Base-by-base conservation (phyloP, 2,888 invertebrate species). In the Drosophila cognata region DNA sequence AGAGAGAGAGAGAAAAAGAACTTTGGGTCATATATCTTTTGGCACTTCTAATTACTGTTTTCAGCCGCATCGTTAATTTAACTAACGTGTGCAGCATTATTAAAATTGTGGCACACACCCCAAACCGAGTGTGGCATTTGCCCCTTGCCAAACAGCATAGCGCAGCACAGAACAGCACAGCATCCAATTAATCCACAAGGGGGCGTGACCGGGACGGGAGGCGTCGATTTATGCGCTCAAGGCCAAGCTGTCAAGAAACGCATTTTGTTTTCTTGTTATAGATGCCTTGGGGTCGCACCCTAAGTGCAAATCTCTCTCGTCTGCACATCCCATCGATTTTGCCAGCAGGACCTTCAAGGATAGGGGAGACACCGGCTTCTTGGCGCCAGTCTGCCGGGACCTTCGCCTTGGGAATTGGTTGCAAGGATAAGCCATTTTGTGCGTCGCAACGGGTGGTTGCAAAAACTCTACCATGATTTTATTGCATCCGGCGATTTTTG, bases 51-150 rank as follows among this genome's bases (percentile, higher is more conserved):
- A 81, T 78, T 77, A 79, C 57, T 41, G 59, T 64, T 25, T 35
- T 52, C 63, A 36, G 36, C 50, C 58, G 66, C 65, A 46, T 71
- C 74, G 66, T 86, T 81, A 58, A 83, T 64, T 77, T 74, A 59
- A 50, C 86, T 68, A 83, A 83, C 88, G 88, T 83, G 82, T 85
- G 70, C 51, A 67, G 68, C 74, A 83, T 88, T 60, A 88, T 86
- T 81, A 62, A 70, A 62, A 68, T 71, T 70, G 70, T 62, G 64
- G 61, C 82, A 79, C 70, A 66, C 79, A 43, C 66, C 73, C 62
- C n/a, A 55, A 11, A 10, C n/a, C 7, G 7, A 33, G 7, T 38
- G 18, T 28, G 13, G 16, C 31, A 25, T 28, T 35, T 53, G 33
- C 70, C 77, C 71, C 61, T 67, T 52, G 58, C 52, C 59, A 48